Conservation (phyloP, 2,888 invertebrate species). For the Venusia cambrica region DNA sequence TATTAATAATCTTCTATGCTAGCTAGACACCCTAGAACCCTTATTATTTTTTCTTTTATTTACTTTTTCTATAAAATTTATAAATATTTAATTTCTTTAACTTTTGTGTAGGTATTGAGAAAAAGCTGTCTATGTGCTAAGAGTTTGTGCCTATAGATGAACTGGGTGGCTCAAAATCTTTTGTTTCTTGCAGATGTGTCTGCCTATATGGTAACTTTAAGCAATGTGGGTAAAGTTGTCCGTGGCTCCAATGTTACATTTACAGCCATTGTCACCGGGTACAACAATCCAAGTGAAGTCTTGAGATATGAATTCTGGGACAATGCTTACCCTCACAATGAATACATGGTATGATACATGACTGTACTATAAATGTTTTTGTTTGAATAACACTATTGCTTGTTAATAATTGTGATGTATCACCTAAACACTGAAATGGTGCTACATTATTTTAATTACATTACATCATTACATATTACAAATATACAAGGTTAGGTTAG, state of each 20-base stretch:
- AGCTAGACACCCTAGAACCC: too few species aligned
- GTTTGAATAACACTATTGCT: too few species aligned
- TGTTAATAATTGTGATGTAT: too few species aligned
- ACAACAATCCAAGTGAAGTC: constrained; percentile 46
- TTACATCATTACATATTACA: too few species aligned
- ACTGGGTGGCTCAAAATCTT: constrained; percentile 1
- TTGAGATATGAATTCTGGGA: constrained; percentile 83
- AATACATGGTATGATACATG: constrained; percentile 8
- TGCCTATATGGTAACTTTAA: constrained; percentile 71
- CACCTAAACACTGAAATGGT: too few species aligned
- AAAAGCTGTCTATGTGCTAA: background rate
- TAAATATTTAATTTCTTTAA: too few species aligned
- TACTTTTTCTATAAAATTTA: too few species aligned
- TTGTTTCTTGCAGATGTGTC: constrained; percentile 44
- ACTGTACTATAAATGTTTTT: too few species aligned
- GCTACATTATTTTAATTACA: too few species aligned
- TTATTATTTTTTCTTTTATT: too few species aligned
- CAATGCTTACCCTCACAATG: constrained; percentile 76
- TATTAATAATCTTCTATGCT: too few species aligned
- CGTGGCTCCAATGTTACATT: constrained; percentile 87
- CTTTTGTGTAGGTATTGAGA: constrained; percentile 3
- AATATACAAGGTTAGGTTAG: too few species aligned
- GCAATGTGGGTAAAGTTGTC: constrained; percentile 85
- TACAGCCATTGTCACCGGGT: constrained; percentile 79
- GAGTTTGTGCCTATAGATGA: constrained; percentile 2